Evolutionary conservation across 1,140 invertebrate genomes (phyloP), one percentile per base, ranked within the genome.

Genomic region (Coboldia fuscipes): DNA sequence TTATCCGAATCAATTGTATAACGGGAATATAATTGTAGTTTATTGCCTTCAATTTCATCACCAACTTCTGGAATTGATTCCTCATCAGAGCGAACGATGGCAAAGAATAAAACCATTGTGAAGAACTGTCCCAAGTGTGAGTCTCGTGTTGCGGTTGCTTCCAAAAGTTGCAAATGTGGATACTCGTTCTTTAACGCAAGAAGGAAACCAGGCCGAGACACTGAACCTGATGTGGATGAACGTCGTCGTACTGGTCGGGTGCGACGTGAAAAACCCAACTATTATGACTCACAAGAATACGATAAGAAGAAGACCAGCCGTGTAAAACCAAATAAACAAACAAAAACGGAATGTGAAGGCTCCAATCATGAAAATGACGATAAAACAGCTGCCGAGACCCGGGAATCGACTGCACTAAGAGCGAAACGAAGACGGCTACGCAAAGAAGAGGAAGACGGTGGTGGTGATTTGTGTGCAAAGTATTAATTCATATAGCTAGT

Each of bases 201-300:
- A 7, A 58, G 72, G 19, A 48, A 33, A 41, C 40, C 32, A 33
- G 38, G 27, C 22, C 34, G 16, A 41, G 44, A 37, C 44, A 27
- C 36, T 42, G 43, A 34, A n/a, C 45, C 43, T 16, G 50, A 43
- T 32, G 57, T 49, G 29, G 63, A 66, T 36, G 62, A 62, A 24
- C 57, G 66, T 27, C 45, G 77, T 27, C 56, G 78, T 37, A 82
- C 78, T 0, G 74, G 75, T 42, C 54, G 79, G 35, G 70, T 81
- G 12, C 69, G 77, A 44, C 53, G 79, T 34, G 72, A 76, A 36
- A 78, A 80, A 46, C 76, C 76, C 21, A 75, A 82, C 62, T 84
- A 77, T 57, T 84, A 82, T 42, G 77, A 84, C 61, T 68, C 76
- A 7, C 63, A 79, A 42, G 75, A 81, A 59, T 70, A 73, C 62